Evolutionary conservation across 2,797 vertebrate species (phyloP).

Genomic region (Galagoides demidoff): DNA sequence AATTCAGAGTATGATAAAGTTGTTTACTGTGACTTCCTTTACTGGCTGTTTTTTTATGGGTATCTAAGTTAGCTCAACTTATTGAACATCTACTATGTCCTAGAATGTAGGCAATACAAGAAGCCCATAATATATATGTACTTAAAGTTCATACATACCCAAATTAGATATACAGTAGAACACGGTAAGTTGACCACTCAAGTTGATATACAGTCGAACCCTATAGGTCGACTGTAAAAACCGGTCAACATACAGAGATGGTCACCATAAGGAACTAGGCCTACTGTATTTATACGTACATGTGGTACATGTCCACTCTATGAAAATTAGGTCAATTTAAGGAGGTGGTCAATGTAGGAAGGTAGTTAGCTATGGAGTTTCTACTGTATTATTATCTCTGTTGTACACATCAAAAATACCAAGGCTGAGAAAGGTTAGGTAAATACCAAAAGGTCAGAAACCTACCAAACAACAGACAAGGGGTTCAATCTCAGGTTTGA

Average conservation of each 20-base stretch:
- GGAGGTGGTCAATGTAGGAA: too few relatives aligned
- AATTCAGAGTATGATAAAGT: not conserved
- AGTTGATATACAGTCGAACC: too few relatives aligned
- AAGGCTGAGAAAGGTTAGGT: not conserved
- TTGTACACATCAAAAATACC: not conserved
- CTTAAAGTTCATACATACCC: not conserved
- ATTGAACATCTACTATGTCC: not conserved
- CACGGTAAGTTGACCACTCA: too few relatives aligned
- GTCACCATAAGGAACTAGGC: too few relatives aligned
- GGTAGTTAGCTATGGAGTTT: too few relatives aligned
- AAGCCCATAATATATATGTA: not conserved
- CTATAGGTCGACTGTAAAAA: too few relatives aligned
- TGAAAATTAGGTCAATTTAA: too few relatives aligned
- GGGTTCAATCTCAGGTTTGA: not conserved
- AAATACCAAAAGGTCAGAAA: constrained; percentile 37
- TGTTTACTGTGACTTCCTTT: not conserved
- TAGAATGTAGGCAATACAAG: constrained; percentile 24
- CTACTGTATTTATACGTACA: too few relatives aligned
- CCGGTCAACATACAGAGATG: too few relatives aligned
- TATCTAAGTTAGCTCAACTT: not conserved
- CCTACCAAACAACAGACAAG: not conserved
- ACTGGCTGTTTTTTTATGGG: not conserved
- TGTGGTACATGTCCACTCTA: too few relatives aligned
- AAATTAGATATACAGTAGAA: too few relatives aligned
- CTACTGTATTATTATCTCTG: not conserved